Evolutionary conservation across 2,797 vertebrate genomes (phyloP), one percentile per base, ranked within the genome.

Genomic region (Danio albolineatus): DNA sequence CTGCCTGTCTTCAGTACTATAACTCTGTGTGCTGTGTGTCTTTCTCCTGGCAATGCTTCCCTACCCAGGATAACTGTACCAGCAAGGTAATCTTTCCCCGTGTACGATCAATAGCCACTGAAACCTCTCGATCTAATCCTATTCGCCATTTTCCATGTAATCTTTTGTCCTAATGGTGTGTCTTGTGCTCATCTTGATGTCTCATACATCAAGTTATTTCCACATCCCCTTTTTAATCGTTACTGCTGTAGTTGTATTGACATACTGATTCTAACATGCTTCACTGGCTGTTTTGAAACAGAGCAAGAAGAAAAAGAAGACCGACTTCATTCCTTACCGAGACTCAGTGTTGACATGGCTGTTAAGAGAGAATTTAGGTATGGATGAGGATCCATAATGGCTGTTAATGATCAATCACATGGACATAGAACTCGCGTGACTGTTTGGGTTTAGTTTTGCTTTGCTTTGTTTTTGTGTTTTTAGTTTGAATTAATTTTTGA

Each of bases 251-350:
- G 48, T 17, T 41, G 9, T 71, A 16, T 56, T 36, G 16, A 9
- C 10, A 1, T 54, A 6, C 8, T 61, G 1, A 13, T 49, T 53
- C 8, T n/a, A 73, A 57, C 62, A 5, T 56, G 0, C 36, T 78
- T 65, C 39, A 43, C 78, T 17, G 19, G 56, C 57, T 72, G 12
- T 66, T 75, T 80, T 90, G 82, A 90, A 88, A 74, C 88, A 99
- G 97, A 99, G 96, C 92, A 99, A 99, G 90, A 99, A 98, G 85
- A 99, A 99, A 93, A 99, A 99, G 94, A 99, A 99, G 93, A 92
- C 90, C 0, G 98, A 99, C 89, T 99, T 99, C 86, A 99, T 99
- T 91, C 98, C 98, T 0, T 99, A 99, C 89, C 92, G 98, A 89
- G 98, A 99, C 92, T 99, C 98, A 65, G 98, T 99, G 59, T 92